Evolutionary conservation across 2,113 vertebrate genomes (phyloP).

Genomic region (Tragelaphus imberbis): DNA sequence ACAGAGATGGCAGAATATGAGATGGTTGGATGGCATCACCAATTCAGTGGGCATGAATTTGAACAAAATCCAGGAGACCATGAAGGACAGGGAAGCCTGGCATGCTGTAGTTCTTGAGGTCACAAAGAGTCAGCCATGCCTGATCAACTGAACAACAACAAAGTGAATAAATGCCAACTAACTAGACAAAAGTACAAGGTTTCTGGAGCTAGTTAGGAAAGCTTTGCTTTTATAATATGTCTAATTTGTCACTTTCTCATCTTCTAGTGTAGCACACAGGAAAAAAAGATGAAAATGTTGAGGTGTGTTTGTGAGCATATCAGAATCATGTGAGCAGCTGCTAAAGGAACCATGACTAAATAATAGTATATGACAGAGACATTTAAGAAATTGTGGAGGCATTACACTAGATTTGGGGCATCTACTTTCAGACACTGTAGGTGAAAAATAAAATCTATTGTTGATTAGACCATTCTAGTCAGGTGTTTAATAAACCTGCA

Average conservation of each 20-base stretch:
- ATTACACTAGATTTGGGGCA: accelerated
- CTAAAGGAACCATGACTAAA: not conserved
- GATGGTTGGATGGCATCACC: not conserved
- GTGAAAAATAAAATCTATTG: not conserved
- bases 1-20: not conserved
- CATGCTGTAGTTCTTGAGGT: not conserved
- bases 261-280: not conserved
- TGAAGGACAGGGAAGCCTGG: not conserved
- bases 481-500: not conserved
- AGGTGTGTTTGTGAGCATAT: not conserved
- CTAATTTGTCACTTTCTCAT: not conserved
- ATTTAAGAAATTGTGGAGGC: not conserved
- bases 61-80: not conserved
- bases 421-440: not conserved
- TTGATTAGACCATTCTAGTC: not conserved
- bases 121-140: not conserved
- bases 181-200: not conserved
- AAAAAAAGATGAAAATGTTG: not conserved
- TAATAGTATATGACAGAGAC: accelerated
- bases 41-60: not conserved
- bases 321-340: no score
- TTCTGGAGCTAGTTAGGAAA: not conserved
- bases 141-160: not conserved
- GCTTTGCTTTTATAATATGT: not conserved
- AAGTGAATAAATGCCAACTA: not conserved